Evolutionary conservation across 2,113 vertebrate species (phyloP).

Genomic region (Rhinopomastus cyanomelas): DNA sequence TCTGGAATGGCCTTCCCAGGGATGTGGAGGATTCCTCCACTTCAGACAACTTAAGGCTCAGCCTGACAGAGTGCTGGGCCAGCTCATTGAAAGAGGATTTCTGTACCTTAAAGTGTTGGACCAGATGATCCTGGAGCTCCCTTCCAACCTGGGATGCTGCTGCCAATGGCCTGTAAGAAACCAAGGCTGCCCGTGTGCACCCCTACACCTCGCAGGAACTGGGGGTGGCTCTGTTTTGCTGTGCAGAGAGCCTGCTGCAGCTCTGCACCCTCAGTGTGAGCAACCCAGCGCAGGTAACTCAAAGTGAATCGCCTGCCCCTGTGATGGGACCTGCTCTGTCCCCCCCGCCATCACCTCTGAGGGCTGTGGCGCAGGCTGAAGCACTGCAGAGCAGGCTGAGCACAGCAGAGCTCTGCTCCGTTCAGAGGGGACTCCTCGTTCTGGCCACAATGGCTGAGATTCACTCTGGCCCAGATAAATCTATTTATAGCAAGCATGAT

Average conservation of each 20-base stretch:
- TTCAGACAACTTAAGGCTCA: no score
- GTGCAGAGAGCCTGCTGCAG: neutral
- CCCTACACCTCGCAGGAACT: neutral
- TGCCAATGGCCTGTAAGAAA: neutral
- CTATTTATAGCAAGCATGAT: slow-evolving; percentile 29
- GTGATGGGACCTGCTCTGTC: neutral
- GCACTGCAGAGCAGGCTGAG: neutral
- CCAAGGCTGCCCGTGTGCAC: no score
- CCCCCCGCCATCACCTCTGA: neutral
- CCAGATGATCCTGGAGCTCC: no score
- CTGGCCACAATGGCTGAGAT: neutral
- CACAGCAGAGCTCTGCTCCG: neutral
- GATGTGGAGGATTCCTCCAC: no score
- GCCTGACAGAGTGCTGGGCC: no score
- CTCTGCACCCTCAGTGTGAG: neutral
- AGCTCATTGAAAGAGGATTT: no score
- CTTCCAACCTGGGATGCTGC: no score
- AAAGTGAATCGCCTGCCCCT: neutral
- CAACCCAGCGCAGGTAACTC: neutral
- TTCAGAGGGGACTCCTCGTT: neutral
- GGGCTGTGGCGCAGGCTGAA: neutral
- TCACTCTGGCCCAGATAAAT: slow-evolving; percentile 51
- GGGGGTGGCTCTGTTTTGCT: neutral
- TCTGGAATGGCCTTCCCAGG: no score
- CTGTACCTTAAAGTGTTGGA: no score